These are phyloP conservation scores for Macrotrachela quadricornifera DNA, from an alignment of 1,140 invertebrate species.

Conservation along the genomic window DNA sequence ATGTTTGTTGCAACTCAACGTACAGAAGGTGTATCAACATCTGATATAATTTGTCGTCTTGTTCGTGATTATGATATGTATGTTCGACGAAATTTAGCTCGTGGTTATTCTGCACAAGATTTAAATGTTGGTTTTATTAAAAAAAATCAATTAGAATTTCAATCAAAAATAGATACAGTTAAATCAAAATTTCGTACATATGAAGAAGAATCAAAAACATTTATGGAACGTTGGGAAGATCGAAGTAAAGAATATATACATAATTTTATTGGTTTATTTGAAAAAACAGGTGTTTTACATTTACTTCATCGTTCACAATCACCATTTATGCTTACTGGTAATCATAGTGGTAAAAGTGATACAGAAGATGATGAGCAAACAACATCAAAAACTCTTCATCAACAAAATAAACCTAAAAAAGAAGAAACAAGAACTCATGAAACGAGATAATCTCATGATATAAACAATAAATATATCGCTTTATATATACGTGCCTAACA, in stretches of 20 bases:
- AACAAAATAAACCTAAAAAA: too few relatives aligned
- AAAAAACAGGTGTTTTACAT: not conserved
- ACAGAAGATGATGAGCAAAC: too few relatives aligned
- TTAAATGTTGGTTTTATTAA: constrained; percentile 69
- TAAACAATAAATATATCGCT: too few relatives aligned
- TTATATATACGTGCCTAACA: too few relatives aligned
- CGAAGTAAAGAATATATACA: constrained; percentile 82
- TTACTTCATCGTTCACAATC: too few relatives aligned
- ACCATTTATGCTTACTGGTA: too few relatives aligned
- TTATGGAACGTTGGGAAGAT: constrained; percentile 85
- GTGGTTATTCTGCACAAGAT: constrained; percentile 91
- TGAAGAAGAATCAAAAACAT: constrained; percentile 62
- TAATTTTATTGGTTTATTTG: constrained; percentile 73
- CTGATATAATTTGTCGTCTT: constrained; percentile 92
- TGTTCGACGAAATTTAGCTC: constrained; percentile 76
- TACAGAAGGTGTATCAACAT: constrained; percentile 88
- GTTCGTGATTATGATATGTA: constrained; percentile 97
- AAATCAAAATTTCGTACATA: constrained; percentile 47
- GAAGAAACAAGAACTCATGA: too few relatives aligned
- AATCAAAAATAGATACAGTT: constrained; percentile 80
- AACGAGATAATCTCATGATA: too few relatives aligned
- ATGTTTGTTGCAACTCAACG: constrained; percentile 76
- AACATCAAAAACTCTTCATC: too few relatives aligned
- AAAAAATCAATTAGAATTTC: constrained; percentile 73
- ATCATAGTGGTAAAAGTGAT: too few relatives aligned